Evolutionary conservation across 1,140 invertebrate species (phyloP).

Genomic region (Cydia splendana): DNA sequence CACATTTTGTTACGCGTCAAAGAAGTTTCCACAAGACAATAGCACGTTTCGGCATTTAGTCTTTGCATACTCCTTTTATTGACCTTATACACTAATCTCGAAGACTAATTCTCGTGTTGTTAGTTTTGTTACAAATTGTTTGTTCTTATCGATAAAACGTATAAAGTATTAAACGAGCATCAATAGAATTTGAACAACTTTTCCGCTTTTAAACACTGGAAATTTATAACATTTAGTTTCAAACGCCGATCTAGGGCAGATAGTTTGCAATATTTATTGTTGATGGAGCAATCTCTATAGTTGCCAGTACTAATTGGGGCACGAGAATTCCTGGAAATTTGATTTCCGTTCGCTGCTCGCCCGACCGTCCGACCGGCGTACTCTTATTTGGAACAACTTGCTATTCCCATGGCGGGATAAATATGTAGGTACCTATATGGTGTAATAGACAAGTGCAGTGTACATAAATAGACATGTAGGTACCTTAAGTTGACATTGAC

Average conservation of each 20-base stretch:
- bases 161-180: neutral
- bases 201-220: neutral
- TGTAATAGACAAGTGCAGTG: too few relatives aligned
- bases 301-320: slow-evolving; percentile 23
- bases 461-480: too few relatives aligned
- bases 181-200: neutral
- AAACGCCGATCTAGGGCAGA: slow-evolving; percentile 16
- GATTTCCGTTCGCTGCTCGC: slow-evolving; percentile 30
- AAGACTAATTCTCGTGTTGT: too few relatives aligned
- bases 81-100: too few relatives aligned
- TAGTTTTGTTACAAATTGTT: too few relatives aligned
- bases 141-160: too few relatives aligned
- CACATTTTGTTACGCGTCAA: too few relatives aligned
- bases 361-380: neutral
- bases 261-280: slow-evolving; percentile 31
- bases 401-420: neutral
- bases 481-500: too few relatives aligned
- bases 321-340: slow-evolving; percentile 30
- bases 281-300: slow-evolving; percentile 14
- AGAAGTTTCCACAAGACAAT: too few relatives aligned
- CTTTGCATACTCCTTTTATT: too few relatives aligned
- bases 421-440: too few relatives aligned
- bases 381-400: neutral
- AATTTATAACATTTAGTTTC: neutral
- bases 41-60: too few relatives aligned